Evolutionary conservation across 1,140 invertebrate genomes (phyloP).

Genomic region (Caenorhabditis remanei): DNA sequence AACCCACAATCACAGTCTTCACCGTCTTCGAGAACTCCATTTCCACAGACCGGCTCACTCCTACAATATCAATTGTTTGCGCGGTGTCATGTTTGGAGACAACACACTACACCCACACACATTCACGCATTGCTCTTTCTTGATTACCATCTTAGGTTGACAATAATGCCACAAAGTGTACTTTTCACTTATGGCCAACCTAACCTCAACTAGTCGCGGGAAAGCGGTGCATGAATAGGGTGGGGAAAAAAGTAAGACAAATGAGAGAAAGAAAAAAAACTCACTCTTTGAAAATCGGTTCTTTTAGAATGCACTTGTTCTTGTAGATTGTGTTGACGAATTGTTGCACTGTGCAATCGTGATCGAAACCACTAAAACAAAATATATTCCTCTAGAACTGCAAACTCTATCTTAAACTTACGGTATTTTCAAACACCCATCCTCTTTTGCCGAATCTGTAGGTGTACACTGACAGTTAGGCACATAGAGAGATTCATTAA

Average conservation of each 20-base stretch:
- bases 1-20: conserved; percentile 61
- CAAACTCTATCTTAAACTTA: conserved; percentile 48
- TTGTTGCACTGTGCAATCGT: conserved; percentile 63
- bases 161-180: conserved; percentile 28
- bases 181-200: background rate
- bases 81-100: conserved; percentile 29
- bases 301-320: conserved; percentile 52
- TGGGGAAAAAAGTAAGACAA: background rate
- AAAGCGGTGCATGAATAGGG: background rate
- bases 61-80: conserved; percentile 57
- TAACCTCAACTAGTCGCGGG: background rate
- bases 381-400: background rate
- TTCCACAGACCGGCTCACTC: conserved; percentile 54
- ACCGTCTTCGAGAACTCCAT: conserved; percentile 55
- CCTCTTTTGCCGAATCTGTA: conserved; percentile 47
- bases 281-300: conserved; percentile 36
- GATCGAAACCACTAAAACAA: conserved; percentile 62
- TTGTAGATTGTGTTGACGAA: conserved; percentile 59
- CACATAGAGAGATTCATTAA: conserved; percentile 70
- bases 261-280: conserved; percentile 23
- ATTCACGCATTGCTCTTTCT: conserved; percentile 48
- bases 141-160: conserved; percentile 43
- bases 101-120: background rate
- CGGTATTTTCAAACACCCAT: conserved; percentile 74
- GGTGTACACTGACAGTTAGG: conserved; percentile 72